Percentiles rank a stretch among this genome's conserved stretches.
phyloP scores from a whole-genome alignment of 2,113 vertebrate genomes.

The Gulo gulo region DNA sequence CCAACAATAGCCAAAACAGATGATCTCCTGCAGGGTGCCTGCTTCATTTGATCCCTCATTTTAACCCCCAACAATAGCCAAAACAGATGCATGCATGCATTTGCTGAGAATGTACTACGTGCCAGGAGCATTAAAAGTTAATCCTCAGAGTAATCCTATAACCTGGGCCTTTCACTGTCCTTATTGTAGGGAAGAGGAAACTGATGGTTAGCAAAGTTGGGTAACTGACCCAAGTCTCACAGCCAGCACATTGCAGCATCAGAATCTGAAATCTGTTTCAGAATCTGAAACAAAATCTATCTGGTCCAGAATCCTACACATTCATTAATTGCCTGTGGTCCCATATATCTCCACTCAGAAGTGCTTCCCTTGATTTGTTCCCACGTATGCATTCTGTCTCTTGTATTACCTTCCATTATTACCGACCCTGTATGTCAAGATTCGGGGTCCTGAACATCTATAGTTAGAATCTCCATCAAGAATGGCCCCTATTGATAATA shows the following conservation, averaged over 20 bases:
- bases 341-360: neutral
- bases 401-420: neutral
- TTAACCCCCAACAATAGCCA: neutral
- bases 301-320: neutral
- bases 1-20: neutral
- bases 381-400: fast-evolving
- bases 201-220: neutral
- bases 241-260: neutral
- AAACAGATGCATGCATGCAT: neutral
- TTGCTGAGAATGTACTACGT: neutral
- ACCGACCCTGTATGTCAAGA: neutral
- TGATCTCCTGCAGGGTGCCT: neutral
- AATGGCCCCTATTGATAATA: neutral
- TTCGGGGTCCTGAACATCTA: neutral
- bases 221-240: neutral
- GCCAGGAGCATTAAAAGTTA: neutral
- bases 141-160: neutral
- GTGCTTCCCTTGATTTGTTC: fast-evolving
- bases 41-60: neutral
- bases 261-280: neutral
- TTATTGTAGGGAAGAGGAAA: neutral
- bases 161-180: fast-evolving
- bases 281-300: neutral
- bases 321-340: too few relatives aligned
- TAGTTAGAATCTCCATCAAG: neutral